A percentile compares a stretch with the other conserved stretches of the same genome.
Evolutionary conservation across 2,113 vertebrate genomes (phyloP).

Genomic region (Thymallus thymallus): DNA sequence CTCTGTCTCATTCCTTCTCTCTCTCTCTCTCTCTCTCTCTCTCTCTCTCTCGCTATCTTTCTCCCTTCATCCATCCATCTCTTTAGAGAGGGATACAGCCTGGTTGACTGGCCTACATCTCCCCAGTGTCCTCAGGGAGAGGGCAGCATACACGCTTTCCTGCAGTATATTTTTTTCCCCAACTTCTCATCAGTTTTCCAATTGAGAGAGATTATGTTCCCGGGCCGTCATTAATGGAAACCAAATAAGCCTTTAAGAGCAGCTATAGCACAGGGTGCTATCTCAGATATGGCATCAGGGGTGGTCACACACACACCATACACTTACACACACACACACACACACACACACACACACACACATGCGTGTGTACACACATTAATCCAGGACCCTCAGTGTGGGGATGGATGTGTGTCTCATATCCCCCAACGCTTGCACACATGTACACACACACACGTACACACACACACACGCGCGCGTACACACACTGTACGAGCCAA

Average conservation of each 20-base stretch:
- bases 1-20: background rate
- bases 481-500: background rate
- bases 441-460: background rate
- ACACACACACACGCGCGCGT: background rate
- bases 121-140: constrained; percentile 3
- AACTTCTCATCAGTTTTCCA: constrained; percentile 54
- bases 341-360: constrained; percentile 9
- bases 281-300: constrained; percentile 36
- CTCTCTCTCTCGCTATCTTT: background rate
- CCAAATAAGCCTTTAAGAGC: constrained; percentile 47
- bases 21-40: background rate
- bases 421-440: background rate
- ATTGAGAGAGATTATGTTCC: constrained; percentile 43
- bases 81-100: background rate
- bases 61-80: background rate
- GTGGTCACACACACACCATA: background rate
- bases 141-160: constrained; percentile 24
- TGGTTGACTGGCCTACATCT: constrained; percentile 24
- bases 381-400: constrained; percentile 30
- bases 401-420: constrained; percentile 26
- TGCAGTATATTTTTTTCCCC: constrained; percentile 3
- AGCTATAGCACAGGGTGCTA: constrained; percentile 27
- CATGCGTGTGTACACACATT: no score
- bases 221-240: constrained; percentile 44
- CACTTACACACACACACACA: background rate